Conservation (phyloP, 2,113 vertebrate genomes). For the Prionailurus bengalensis region DNA sequence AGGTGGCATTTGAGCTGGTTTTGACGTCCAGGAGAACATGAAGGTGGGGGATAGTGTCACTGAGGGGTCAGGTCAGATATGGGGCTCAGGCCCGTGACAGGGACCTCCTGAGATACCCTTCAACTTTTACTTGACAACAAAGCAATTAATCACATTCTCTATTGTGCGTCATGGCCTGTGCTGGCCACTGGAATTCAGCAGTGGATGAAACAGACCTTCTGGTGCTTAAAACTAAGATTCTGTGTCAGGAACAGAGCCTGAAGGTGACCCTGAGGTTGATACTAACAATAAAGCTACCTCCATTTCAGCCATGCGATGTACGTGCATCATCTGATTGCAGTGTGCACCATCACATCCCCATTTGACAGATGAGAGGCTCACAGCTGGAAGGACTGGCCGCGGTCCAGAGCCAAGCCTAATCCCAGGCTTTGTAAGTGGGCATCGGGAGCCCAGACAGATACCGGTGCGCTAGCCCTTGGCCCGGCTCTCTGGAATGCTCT, state of each 20-base stretch:
- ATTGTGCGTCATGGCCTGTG: background rate
- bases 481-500: background rate
- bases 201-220: background rate
- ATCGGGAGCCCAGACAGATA: background rate
- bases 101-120: background rate
- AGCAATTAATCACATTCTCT: background rate
- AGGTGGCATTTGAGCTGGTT: background rate
- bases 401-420: background rate
- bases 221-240: background rate
- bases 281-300: background rate
- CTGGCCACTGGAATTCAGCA: background rate
- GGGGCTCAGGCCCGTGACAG: background rate
- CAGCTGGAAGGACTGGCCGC: background rate
- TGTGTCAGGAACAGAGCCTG: background rate
- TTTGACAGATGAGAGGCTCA: background rate
- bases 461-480: rapidly evolving
- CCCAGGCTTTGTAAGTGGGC: background rate
- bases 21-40: background rate
- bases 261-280: background rate
- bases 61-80: background rate
- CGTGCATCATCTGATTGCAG: background rate
- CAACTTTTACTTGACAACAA: background rate
- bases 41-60: too few relatives aligned
- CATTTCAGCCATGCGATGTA: background rate
- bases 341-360: background rate